A percentile compares a stretch with the other conserved stretches of the same genome.
These are phyloP conservation scores for Microplitis demolitor DNA, from an alignment of 1,140 invertebrate species.

Conservation along the genomic window DNA sequence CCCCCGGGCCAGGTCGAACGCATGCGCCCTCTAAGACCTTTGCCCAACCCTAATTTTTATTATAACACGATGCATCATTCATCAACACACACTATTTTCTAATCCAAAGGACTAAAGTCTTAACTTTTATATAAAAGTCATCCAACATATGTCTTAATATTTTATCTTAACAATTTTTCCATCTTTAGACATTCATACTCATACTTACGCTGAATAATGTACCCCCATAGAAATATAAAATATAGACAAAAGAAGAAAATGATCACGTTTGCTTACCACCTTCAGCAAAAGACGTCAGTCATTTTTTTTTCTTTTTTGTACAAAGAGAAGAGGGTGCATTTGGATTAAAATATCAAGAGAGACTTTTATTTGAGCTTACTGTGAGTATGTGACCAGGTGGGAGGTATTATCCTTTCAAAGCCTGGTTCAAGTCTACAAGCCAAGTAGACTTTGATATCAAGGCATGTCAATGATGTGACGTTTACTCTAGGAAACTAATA, in stretches of 20 bases:
- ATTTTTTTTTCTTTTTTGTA: not conserved
- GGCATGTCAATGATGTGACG: too few relatives aligned
- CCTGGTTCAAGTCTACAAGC: too few relatives aligned
- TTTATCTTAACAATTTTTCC: too few relatives aligned
- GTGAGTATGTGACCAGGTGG: too few relatives aligned
- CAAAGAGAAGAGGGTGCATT: not conserved
- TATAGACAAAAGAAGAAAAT: not conserved
- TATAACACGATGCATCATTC: conserved; percentile 26
- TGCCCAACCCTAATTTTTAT: conserved; percentile 48
- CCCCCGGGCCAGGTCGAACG: conserved; percentile 53
- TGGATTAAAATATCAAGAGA: conserved; percentile 10
- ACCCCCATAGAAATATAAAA: not conserved
- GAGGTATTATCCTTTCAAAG: too few relatives aligned
- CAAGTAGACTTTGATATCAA: too few relatives aligned
- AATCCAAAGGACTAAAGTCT: not conserved
- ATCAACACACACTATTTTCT: conserved; percentile 12
- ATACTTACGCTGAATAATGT: too few relatives aligned
- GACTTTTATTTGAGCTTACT: too few relatives aligned
- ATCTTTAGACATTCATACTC: too few relatives aligned
- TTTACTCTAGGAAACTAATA: too few relatives aligned
- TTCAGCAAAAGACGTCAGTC: not conserved
- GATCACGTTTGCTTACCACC: not conserved
- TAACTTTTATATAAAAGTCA: not conserved
- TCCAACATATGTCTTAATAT: not conserved
- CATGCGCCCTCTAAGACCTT: conserved; percentile 45